A percentile compares a stretch with the other conserved stretches of the same genome.
These are phyloP conservation scores for Pelusios castaneus DNA, from an alignment of 2,113 vertebrate genomes.

Conservation along the genomic window DNA sequence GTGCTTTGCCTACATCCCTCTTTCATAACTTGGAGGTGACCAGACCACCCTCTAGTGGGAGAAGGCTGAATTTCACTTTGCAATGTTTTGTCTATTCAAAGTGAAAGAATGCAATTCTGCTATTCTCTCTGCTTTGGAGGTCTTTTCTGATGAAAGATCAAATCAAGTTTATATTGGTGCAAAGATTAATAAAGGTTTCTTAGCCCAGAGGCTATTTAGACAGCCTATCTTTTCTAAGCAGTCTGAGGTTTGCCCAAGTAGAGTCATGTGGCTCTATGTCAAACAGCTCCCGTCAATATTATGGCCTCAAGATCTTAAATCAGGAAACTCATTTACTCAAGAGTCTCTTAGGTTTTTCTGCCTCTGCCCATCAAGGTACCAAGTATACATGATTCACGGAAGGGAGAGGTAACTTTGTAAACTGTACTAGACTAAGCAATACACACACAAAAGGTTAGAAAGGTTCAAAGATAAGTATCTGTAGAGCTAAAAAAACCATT, in stretches of 20 bases:
- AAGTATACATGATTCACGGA: background rate
- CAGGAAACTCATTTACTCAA: background rate
- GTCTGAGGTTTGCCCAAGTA: constrained; percentile 43
- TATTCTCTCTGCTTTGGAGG: constrained; percentile 36
- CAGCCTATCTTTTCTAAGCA: background rate
- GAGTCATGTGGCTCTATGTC: background rate
- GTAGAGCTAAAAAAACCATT: background rate
- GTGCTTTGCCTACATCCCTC: constrained; percentile 9
- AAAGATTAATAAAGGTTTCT: constrained; percentile 35
- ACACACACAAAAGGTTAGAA: background rate
- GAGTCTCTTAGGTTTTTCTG: constrained; percentile 4
- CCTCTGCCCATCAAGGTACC: background rate
- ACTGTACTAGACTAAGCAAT: background rate
- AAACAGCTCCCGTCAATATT: background rate
- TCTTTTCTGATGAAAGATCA: constrained; percentile 31
- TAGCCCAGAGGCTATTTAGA: constrained; percentile 34
- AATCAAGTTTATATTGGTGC: constrained; percentile 31
- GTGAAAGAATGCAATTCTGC: background rate
- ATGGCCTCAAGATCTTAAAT: background rate
- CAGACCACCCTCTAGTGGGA: constrained; percentile 77
- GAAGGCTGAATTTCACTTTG: constrained; percentile 43
- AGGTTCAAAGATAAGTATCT: background rate
- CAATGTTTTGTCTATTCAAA: background rate
- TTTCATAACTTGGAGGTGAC: constrained; percentile 46
- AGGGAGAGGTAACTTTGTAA: background rate